Percentiles rank a stretch among this genome's conserved stretches.
These are phyloP conservation scores for Cettia cetti DNA, from an alignment of 2,113 vertebrate genomes.

Conservation along the genomic window DNA sequence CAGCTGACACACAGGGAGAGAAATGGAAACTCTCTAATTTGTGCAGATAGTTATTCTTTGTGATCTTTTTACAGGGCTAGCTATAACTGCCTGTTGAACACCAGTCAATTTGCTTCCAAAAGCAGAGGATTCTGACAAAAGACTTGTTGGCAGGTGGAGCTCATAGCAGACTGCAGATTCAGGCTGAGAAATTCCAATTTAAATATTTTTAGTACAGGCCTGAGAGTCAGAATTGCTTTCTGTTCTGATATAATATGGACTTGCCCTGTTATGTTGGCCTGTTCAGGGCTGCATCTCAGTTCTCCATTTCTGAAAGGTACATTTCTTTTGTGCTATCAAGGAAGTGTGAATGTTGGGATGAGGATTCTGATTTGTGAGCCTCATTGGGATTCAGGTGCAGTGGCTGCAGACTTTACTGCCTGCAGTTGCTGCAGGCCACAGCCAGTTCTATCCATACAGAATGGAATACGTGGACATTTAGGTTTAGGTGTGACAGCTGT, in stretches of 20 bases:
- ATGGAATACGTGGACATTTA: background rate
- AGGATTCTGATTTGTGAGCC: background rate
- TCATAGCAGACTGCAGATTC: background rate
- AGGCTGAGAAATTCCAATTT: slow-evolving; percentile 11
- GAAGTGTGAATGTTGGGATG: background rate
- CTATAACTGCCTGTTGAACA: background rate
- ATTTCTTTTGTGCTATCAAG: background rate
- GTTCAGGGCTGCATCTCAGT: background rate
- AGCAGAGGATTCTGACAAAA: background rate
- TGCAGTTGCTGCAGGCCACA: background rate
- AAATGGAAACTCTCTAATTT: background rate
- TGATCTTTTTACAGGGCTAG: background rate
- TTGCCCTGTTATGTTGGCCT: background rate
- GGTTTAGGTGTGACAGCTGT: background rate
- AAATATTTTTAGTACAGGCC: slow-evolving; percentile 21
- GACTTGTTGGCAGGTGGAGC: background rate
- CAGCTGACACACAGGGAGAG: background rate
- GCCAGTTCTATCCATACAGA: background rate
- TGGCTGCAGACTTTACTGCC: background rate
- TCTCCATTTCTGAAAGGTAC: background rate
- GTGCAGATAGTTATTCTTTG: background rate
- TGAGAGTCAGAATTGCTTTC: background rate
- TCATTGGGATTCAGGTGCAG: background rate
- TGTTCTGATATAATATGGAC: background rate
- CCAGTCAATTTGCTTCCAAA: background rate